A percentile compares a stretch with the other conserved stretches of the same genome.
Conservation (phyloP, 2,113 vertebrate genomes). For the Colistium nudipinnis region DNA sequence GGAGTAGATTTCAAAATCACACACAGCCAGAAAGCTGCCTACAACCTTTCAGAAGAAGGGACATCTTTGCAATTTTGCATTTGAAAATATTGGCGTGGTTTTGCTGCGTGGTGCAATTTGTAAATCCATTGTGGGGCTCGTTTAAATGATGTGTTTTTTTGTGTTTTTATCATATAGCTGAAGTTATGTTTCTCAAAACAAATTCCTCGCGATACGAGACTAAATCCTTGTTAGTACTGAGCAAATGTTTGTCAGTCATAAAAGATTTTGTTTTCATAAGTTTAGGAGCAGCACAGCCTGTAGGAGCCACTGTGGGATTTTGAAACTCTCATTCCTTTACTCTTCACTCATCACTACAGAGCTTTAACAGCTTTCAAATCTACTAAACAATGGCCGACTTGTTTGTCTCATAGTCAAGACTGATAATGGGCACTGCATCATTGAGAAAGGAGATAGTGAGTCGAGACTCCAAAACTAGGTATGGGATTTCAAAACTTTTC, state of each 20-base stretch:
- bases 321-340: not conserved
- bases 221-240: too few species aligned
- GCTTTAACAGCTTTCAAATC: not conserved
- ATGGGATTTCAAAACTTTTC: conserved; percentile 8
- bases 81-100: not conserved
- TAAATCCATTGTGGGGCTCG: not conserved
- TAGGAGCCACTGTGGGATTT: not conserved
- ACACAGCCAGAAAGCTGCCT: not conserved
- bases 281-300: not conserved
- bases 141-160: not conserved
- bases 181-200: too few species aligned
- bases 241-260: too few species aligned
- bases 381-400: conserved; percentile 5
- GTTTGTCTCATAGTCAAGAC: not conserved
- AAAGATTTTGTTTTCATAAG: not conserved
- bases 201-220: too few species aligned
- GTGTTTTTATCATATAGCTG: not conserved
- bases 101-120: not conserved
- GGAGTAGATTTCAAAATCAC: not conserved
- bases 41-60: not conserved
- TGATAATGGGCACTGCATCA: not conserved
- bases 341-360: not conserved
- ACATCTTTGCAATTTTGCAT: not conserved
- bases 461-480: conserved; percentile 23
- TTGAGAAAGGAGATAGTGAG: not conserved